A percentile compares a stretch with the other conserved stretches of the same genome.
Conservation (phyloP, 2,113 vertebrate genomes). For the Vireo altiloquus region DNA sequence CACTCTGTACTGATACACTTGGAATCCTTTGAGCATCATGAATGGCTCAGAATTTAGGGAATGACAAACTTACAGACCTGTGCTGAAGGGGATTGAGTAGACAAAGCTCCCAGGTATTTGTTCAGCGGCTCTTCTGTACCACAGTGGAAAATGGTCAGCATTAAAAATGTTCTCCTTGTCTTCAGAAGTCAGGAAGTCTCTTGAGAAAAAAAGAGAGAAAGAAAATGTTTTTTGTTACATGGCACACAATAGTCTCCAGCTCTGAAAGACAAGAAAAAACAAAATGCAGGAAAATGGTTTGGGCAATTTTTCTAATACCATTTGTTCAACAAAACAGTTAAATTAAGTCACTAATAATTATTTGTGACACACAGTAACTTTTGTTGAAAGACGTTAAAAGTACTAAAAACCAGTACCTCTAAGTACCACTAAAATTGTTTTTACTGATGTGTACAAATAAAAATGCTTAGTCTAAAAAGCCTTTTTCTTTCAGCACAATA, state of each 20-base stretch:
- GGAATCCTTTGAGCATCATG: background rate
- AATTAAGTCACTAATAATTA: background rate
- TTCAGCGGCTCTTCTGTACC: conserved; percentile 97
- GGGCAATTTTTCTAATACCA: background rate
- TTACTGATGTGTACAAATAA: background rate
- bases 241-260: background rate
- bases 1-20: background rate
- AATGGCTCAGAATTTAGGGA: background rate
- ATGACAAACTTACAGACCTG: conserved; percentile 74
- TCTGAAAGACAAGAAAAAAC: background rate
- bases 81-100: conserved; percentile 93
- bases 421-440: background rate
- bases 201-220: conserved; percentile 77
- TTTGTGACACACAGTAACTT: background rate
- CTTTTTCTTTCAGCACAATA: background rate
- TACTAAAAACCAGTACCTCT: background rate
- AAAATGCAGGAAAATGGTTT: background rate
- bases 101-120: conserved; percentile 96
- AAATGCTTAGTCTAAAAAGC: background rate
- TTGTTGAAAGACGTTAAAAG: background rate
- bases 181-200: conserved; percentile 95
- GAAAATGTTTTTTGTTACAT: background rate
- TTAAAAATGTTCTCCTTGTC: conserved; percentile 98
- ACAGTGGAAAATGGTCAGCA: conserved; percentile 95
- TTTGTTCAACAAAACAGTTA: background rate